Evolutionary conservation across 2,797 vertebrate species (phyloP), one percentile per base, ranked within the genome.

Genomic region (Hipposideros larvatus): DNA sequence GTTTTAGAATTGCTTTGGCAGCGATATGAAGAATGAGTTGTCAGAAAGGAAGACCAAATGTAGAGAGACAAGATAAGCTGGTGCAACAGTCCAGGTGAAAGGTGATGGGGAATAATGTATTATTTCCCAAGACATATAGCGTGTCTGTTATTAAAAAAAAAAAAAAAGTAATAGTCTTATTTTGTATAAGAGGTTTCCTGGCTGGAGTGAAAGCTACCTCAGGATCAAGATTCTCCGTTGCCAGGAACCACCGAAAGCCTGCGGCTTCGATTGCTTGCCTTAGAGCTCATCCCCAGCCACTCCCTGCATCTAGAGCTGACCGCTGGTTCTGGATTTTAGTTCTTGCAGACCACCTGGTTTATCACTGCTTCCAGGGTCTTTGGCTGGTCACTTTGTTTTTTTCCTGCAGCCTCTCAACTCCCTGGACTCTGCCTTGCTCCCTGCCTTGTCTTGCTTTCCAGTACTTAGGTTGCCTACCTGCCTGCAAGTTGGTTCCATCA

Each of bases 31-130:
- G 70, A 85, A 65, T 11, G 63, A n/a, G 16, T 41, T 95, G 18
- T 92, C 84, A 31, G 53, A n/a, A 94, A 95, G 83, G 74, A 86
- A 94, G 77, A 80, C 48, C 34, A 75, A 86, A 93, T 28, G 61
- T 71, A 77, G 66, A 53, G 15, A 90, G 87, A 94, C 79, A 94
- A 85, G 83, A 75, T 89, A 94, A 89, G 34, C 53, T n/a, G 26
- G n/a, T 26, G 26, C 86, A 95, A 59, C 11, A 18, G 10, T 59
- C 37, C 59, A 95, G 97, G 88, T 95, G 96, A 97, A 71, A 95
- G 78, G 73, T 94, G 63, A 59, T 22, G 9, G 53, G 43, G 18
- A 95, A 71, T 88, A 84, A 68, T 13, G 21, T 21, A 34, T 57
- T 48, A 53, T 87, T 96, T 95, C 82, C 55, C 77, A 92, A 74